Evolutionary conservation across 2,888 invertebrate species (phyloP), one percentile per base, ranked within the genome.

Genomic region (Dicycla oo): DNA sequence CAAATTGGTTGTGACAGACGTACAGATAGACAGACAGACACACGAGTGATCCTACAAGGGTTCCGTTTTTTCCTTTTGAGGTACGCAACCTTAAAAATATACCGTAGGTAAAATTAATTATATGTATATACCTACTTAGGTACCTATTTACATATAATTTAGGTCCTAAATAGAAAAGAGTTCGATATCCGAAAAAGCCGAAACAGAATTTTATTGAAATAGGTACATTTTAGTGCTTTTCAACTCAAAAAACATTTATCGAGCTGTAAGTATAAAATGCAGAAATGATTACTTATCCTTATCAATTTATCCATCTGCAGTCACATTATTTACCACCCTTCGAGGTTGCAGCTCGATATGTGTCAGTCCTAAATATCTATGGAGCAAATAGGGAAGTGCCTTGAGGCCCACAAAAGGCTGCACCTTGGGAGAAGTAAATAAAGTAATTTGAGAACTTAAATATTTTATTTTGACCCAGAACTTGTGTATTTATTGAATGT

Each of bases 301-400:
- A 77, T 70, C 64, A 40, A 20, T 62, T 20, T 58, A 58, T 66
- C 13, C 57, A 57, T 40, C 62, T 62, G 45, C 20, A 53, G 20
- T 61, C 67, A 65, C 65, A 71, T 78, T 51, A 78, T 71, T 75
- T 69, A 75, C 73, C 20, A 45, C 51, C 57, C 67, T 68, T 47
- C 69, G 57, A 81, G 83, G 83, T 54, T 73, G 47, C 20, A 30
- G 51, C 20, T 34, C 34, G 13, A 49, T 67, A 56, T 73, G 51
- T 78, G 73, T 72, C 75, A 72, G 69, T 72, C 73, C 83, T 83
- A 83, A 81, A 83, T 81, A 73, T 76, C 75, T 83, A 75, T 78
- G 73, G 40, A 81, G 57, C 63, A 73, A 73, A 81, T 57, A 78
- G 78, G 82, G 83, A 83, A 83, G 58, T 69, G 57, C 83, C 82